Evolutionary conservation across 1,140 invertebrate genomes (phyloP).

Genomic region (Euglossa dilemma): DNA sequence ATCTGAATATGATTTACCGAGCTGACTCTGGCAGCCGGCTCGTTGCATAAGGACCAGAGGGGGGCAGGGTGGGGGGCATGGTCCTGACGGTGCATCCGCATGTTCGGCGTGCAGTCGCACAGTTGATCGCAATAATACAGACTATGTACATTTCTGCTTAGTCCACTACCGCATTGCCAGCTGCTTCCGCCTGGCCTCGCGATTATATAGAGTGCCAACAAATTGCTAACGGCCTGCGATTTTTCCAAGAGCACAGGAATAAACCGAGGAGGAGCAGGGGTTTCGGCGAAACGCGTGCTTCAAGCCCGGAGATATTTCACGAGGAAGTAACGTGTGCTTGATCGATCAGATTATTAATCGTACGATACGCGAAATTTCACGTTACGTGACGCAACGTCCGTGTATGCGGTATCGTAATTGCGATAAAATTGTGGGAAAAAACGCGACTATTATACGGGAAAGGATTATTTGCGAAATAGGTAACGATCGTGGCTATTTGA

Average conservation of each 20-base stretch:
- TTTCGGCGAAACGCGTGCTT: too few species aligned
- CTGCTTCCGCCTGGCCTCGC: slow-evolving; percentile 54
- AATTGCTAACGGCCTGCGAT: background rate
- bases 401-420: too few species aligned
- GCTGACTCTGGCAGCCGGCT: slow-evolving; percentile 20
- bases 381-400: too few species aligned
- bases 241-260: background rate
- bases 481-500: too few species aligned
- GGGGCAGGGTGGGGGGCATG: slow-evolving; percentile 3
- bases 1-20: slow-evolving; percentile 75
- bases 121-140: slow-evolving; percentile 60
- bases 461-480: too few species aligned
- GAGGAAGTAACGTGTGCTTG: too few species aligned
- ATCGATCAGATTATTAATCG: too few species aligned
- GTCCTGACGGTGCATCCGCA: slow-evolving; percentile 33
- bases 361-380: too few species aligned
- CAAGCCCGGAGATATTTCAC: too few species aligned
- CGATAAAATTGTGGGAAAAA: too few species aligned
- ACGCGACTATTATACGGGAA: too few species aligned
- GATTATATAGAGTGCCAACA: background rate
- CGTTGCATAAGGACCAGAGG: background rate
- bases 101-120: slow-evolving; percentile 39
- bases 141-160: slow-evolving; percentile 45
- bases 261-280: background rate
- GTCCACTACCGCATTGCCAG: slow-evolving; percentile 47